Base-by-base conservation (phyloP, 2,113 vertebrate species). In the Sakesphorus luctuosus region DNA sequence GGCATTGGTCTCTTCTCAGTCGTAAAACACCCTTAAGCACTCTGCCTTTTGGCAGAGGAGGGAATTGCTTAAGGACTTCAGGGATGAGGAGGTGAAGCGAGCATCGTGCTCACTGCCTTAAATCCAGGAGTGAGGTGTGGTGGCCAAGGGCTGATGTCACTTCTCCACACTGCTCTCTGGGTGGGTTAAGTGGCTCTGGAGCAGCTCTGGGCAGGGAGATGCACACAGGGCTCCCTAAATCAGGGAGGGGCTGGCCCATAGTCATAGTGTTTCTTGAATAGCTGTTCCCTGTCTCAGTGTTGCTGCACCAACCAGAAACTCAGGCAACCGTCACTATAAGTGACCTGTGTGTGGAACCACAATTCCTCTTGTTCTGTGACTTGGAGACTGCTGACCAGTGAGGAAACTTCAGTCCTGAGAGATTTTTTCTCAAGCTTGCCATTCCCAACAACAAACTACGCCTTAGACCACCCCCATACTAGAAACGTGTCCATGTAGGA, bases 31-130 rank as follows among this genome's bases (percentile, higher is more conserved):
- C 68, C 36, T 36, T 63, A 86, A 81, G 84, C 80, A 40, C 89
- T 92, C 69, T 23, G 91, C 35, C 52, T 94, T 67, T 89, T 94
- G 96, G 91, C 95, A 92, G 52, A 8, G 89, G 18, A 35, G 38
- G 53, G 89, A 44, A 47, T 18, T 78, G 86, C 69, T 63, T n/a
- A 31, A 77, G 83, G 94, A 31, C 92, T 67, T 63, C 3, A 13
- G 94, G 94, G 93, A 92, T 36, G 83, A 59, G 72, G 75, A 73
- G 75, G 36, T n/a, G 88, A 87, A 21, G 80, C 31, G 55, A 81
- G 26, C 1, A 0, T 10, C 0, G 5, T 38, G 20, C 58, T 88
- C 59, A 2, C 74, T 1, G 33, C 62, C 56, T 83, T 62, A 61
- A 85, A 73, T 66, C 65, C 63, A 69, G 65, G 24, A 11, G 7